phyloP scores from a whole-genome alignment of 2,888 invertebrate genomes.

The Auanema freiburgensis region DNA sequence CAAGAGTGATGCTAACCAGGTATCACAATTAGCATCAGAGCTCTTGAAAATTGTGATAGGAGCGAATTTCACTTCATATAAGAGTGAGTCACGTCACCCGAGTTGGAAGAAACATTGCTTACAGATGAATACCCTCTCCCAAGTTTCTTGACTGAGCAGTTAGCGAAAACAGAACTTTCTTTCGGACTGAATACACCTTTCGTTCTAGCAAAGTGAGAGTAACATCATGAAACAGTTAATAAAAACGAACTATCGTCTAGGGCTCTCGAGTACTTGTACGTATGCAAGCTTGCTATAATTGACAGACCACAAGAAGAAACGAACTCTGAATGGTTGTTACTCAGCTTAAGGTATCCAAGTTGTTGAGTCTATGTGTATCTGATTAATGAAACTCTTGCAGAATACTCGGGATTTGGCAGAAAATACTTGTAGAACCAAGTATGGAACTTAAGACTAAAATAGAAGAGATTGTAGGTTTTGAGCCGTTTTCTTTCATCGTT shows the following conservation, averaged over 20 bases:
- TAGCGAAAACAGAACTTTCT: no score
- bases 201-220: no score
- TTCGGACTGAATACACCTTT: no score
- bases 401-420: slow-evolving; percentile 24
- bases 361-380: not conserved
- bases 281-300: no score
- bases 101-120: not conserved
- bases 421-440: slow-evolving; percentile 23
- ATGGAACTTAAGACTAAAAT: slow-evolving; percentile 23
- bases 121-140: no score
- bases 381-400: slow-evolving; percentile 18
- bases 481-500: no score
- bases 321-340: not conserved
- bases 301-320: no score
- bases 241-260: no score
- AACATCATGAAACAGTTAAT: no score
- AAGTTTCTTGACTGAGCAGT: no score
- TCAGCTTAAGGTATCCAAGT: not conserved
- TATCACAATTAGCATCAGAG: not conserved
- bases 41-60: slow-evolving; percentile 24
- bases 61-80: slow-evolving; percentile 26
- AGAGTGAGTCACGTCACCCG: slow-evolving; percentile 9
- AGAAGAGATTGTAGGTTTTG: slow-evolving; percentile 17
- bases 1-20: no score
- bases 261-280: no score